Percentiles rank a stretch among this genome's conserved stretches.
Evolutionary conservation across 2,888 invertebrate genomes (phyloP).

Genomic region (Drosophila nr. perissopoda): DNA sequence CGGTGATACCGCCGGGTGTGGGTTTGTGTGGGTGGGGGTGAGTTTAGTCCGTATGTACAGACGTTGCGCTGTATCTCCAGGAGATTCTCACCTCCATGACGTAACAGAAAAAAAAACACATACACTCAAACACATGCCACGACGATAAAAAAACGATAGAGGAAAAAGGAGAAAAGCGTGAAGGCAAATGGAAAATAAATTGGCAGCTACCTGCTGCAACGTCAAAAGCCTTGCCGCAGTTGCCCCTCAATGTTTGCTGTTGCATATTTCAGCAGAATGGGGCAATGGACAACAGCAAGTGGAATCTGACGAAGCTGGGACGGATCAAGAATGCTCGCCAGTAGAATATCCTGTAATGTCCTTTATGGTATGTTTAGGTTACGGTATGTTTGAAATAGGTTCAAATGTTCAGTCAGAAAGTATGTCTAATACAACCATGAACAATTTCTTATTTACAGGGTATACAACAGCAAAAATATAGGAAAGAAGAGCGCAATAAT

Average conservation of each 20-base stretch:
- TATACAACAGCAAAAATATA: slow-evolving; percentile 1
- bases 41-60: not conserved
- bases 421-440: not conserved
- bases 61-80: not conserved
- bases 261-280: slow-evolving; percentile 62
- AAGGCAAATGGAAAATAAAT: slow-evolving; percentile 74
- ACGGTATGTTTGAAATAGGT: not conserved
- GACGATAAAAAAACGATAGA: slow-evolving; percentile 19
- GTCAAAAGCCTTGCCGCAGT: slow-evolving; percentile 19
- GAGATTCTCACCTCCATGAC: not conserved
- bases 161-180: slow-evolving; percentile 19
- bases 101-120: not conserved
- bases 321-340: too few relatives aligned
- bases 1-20: not conserved
- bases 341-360: not conserved
- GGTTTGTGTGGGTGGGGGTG: not conserved
- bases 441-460: slow-evolving; percentile 6
- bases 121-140: slow-evolving; percentile 26
- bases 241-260: slow-evolving; percentile 34
- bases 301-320: not conserved
- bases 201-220: slow-evolving; percentile 70
- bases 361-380: accelerated
- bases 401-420: not conserved
- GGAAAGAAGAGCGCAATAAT: slow-evolving; percentile 28
- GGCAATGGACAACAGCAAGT: slow-evolving; percentile 13